phyloP scores from a whole-genome alignment of 2,113 vertebrate genomes.

The Tursiops truncatus region DNA sequence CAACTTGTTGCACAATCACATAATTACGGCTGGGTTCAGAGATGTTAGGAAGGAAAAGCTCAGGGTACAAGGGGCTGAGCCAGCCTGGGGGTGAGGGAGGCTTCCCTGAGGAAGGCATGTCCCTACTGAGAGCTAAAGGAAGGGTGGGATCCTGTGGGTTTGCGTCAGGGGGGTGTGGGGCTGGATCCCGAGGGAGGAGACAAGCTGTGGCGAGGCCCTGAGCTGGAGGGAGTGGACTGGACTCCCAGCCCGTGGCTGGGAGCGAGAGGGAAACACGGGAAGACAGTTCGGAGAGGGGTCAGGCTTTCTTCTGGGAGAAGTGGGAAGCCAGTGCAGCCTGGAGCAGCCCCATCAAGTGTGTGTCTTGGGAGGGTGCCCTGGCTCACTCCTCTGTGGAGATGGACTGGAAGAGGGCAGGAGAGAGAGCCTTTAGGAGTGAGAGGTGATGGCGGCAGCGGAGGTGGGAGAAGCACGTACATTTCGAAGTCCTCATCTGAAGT shows the following conservation, averaged over 20 bases:
- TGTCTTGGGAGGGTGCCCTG: not conserved
- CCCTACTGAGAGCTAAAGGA: not conserved
- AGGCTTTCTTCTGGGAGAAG: not conserved
- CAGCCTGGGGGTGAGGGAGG: not conserved
- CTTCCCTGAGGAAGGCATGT: not conserved
- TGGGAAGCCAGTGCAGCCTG: not conserved
- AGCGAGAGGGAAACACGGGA: rapidly evolving
- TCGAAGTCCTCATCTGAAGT: not conserved
- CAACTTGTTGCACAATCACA: not conserved
- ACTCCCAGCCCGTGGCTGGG: not conserved
- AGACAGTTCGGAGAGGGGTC: not conserved
- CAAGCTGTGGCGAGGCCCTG: not conserved
- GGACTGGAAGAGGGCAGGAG: not conserved
- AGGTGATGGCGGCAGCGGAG: rapidly evolving
- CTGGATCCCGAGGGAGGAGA: not conserved
- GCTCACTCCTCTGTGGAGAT: not conserved
- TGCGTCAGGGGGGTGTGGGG: no score
- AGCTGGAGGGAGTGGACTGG: not conserved
- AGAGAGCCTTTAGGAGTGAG: not conserved
- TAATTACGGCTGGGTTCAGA: not conserved
- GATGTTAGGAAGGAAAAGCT: not conserved
- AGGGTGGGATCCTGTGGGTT: not conserved
- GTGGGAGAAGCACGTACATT: not conserved
- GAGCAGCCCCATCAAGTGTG: rapidly evolving
- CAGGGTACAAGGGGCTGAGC: not conserved